Evolutionary conservation across 64 coral and sea anemone species (phyloP).

Genomic region (Platygyra sinensis): DNA sequence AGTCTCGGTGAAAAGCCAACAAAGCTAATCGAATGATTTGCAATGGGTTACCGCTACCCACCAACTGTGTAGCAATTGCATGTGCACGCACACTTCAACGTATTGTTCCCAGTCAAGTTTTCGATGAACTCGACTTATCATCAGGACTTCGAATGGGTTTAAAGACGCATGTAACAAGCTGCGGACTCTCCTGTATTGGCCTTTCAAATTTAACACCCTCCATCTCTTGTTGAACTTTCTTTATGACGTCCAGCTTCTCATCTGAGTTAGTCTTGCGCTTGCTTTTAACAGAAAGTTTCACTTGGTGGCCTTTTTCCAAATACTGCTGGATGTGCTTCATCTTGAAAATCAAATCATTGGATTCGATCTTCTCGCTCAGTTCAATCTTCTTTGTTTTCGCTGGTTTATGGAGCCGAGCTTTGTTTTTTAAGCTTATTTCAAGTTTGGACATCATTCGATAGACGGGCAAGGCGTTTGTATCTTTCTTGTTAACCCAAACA

Average conservation of each 20-base stretch:
- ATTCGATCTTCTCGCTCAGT: slow-evolving; percentile 29
- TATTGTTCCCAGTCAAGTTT: too few relatives aligned
- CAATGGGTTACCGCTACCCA: too few relatives aligned
- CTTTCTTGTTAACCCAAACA: slow-evolving; percentile 9
- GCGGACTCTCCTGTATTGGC: neutral
- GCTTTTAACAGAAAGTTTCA: slow-evolving; percentile 8
- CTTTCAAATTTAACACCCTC: slow-evolving; percentile 1
- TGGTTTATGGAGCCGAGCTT: neutral
- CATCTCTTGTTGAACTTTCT: slow-evolving; percentile 11
- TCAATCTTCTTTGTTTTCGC: slow-evolving; percentile 4
- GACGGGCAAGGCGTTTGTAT: neutral
- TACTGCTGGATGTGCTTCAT: slow-evolving; percentile 3
- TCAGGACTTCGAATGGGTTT: neutral
- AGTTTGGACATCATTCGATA: neutral
- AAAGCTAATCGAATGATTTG: too few relatives aligned
- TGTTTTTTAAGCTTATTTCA: neutral
- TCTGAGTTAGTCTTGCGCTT: neutral
- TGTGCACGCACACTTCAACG: too few relatives aligned
- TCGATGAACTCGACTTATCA: too few relatives aligned
- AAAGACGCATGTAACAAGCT: neutral
- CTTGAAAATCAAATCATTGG: slow-evolving; percentile 12
- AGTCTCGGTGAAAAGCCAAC: too few relatives aligned
- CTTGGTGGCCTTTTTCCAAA: slow-evolving; percentile 37
- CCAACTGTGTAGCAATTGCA: too few relatives aligned
- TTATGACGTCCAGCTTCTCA: neutral